Base-by-base conservation (phyloP, 2,113 vertebrate genomes). In the Nothocercus julius region DNA sequence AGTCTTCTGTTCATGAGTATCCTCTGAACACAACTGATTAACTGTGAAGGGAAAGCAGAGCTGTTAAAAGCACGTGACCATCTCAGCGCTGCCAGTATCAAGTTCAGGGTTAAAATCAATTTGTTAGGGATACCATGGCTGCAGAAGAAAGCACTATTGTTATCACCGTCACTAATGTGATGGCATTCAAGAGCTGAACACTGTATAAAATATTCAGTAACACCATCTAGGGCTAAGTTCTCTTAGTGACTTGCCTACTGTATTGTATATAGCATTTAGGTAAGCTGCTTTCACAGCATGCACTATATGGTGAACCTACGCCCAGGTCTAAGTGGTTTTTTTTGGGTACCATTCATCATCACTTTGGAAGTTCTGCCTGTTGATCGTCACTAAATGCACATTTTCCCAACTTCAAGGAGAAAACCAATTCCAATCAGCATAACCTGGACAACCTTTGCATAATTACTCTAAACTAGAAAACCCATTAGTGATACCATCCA, bases 21-120 rank as follows among this genome's bases (percentile, higher is more conserved):
- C 98, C 99, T 98, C 97, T 99, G 99, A 72, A 99, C 99, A 51
- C 98, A 99, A 93, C 99, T 98, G 98, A 99, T 99, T 47, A 99
- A 91, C 99, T 99, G 98, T 5, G 96, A 18, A 97, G 90, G 95
- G 94, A 97, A 85, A 95, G 93, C 27, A 87, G 90, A 97, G 95
- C 72, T 75, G 93, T 51, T 74, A 77, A 36, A 58, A 95, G 94
- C 24, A 73, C 90, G 9, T 5, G 2, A 53, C 88, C 19, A 3
- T 22, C 86, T 69, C 92, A 36, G 38, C 11, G 80, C 95, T 7
- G 87, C 88, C 22, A 87, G 90, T 86, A 94, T 97, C 96, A 96
- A 94, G 78, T 97, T 97, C 94, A 93, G 91, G 96, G 92, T 78
- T 93, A 32, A 93, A 98, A 98, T 98, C 98, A 72, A 97, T 98